Base-by-base conservation (phyloP, 2,888 invertebrate genomes). In the Penaeus monodon region DNA sequence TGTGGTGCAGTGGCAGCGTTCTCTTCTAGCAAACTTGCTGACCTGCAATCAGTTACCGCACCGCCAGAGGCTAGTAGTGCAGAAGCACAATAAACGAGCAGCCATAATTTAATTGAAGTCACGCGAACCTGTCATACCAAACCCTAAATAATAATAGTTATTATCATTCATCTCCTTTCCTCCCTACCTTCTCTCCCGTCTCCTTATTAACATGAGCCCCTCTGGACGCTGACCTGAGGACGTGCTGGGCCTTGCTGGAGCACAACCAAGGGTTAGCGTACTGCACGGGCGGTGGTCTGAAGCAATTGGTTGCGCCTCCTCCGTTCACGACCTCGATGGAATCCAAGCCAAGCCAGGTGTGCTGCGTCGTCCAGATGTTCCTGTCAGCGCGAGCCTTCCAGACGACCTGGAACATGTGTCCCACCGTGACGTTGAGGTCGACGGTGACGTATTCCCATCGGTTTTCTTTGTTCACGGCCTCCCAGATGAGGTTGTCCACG, bases 201-300 rank as follows among this genome's bases (percentile, higher is more conserved):
- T 17, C 57, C 17, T 17, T 57, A 12, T 17, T 17, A 57, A 14
- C 17, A 14, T 2, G 57, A 17, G 10, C 17, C 17, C 57, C 57
- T 3, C 3, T 17, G 57, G 10, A 20, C 57, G 3, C 57, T 57
- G 4, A 57, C 57, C 57, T 20, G 57, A 20, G 2, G 17, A 57
- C 17, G 14, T 20, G 1, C 57, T 57, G 57, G 57, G 17, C 17
- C 57, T 57, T 57, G 57, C 57, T 57, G 17, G 70, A 27, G n/a
- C 81, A 81, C 6, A 24, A 10, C 81, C 81, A 81, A 14, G 81
- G 81, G 24, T 68, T 33, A 10, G 81, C 81, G 33, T 49, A 70
- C 70, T 44, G 81, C 27, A 81, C 81, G n/a, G 70, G 81, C 17
- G 81, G 73, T 10, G 81, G 81, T 70, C 81, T 33, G 81, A 63